phyloP scores from a whole-genome alignment of 2,113 vertebrate genomes.

The Saguinus midas region DNA sequence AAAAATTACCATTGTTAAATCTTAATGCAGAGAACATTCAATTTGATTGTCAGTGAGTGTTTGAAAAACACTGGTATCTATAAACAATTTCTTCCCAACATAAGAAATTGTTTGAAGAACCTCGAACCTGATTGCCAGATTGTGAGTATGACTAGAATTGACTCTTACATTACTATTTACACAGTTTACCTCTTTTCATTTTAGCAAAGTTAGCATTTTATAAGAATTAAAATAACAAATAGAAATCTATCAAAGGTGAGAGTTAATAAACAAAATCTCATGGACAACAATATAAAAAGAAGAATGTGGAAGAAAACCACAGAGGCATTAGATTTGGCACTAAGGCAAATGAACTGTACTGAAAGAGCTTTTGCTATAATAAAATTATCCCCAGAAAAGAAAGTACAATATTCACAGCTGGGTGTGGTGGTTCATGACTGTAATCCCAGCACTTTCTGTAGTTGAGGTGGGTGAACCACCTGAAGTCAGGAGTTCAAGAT shows the following conservation, averaged over 20 bases:
- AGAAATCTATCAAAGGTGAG: background rate
- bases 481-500: too few species aligned
- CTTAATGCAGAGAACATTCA: background rate
- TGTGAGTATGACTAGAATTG: background rate
- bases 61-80: background rate
- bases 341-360: background rate
- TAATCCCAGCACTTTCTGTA: too few species aligned
- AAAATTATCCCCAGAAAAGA: background rate
- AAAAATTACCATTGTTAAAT: background rate
- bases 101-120: background rate
- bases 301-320: background rate
- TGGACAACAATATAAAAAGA: background rate
- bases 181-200: background rate
- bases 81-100: background rate
- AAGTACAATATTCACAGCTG: background rate
- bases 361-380: background rate
- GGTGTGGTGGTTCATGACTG: too few species aligned
- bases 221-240: background rate
- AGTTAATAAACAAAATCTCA: background rate
- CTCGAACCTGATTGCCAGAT: background rate
- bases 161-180: background rate
- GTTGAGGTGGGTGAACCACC: too few species aligned
- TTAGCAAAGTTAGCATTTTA: background rate
- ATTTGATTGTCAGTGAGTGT: background rate
- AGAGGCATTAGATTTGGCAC: background rate